Conservation (phyloP, 2,888 invertebrate species). For the Ptychoptera albimana region DNA sequence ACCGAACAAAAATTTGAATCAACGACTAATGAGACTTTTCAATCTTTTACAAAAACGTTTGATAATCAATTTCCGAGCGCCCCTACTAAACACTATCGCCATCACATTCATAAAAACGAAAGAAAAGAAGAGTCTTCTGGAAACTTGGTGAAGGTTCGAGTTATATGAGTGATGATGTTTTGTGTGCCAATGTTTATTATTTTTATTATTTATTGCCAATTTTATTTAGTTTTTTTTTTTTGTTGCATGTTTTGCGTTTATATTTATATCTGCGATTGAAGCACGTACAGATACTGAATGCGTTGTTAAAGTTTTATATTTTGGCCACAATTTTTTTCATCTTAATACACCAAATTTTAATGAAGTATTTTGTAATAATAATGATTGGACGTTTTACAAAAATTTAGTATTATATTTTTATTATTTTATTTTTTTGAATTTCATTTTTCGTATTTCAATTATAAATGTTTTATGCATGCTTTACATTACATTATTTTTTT, state of each 20-base stretch:
- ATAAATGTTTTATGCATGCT: constrained; percentile 1
- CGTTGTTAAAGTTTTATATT: not conserved
- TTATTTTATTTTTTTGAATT: no score
- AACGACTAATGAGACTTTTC: not conserved
- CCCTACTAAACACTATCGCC: constrained; percentile 7
- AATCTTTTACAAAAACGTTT: not conserved
- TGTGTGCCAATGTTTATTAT: not conserved
- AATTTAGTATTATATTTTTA: constrained; percentile 4
- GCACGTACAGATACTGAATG: not conserved
- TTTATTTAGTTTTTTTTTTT: not conserved
- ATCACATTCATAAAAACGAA: constrained; percentile 12
- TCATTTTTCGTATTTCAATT: not conserved
- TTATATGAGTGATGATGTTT: constrained; percentile 1
- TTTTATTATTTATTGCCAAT: not conserved
- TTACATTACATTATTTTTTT: constrained; percentile 8
- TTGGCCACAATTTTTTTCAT: not conserved
- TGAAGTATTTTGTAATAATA: not conserved
- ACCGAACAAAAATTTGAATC: constrained; percentile 1
- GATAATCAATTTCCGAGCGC: constrained; percentile 1
- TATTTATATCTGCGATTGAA: not conserved
- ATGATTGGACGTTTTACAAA: not conserved
- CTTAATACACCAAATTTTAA: not conserved
- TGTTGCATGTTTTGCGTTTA: not conserved
- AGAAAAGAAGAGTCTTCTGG: constrained; percentile 5
- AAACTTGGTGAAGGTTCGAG: constrained; percentile 21